Conservation (phyloP, 2,113 vertebrate genomes). For the Trogon surrucura region DNA sequence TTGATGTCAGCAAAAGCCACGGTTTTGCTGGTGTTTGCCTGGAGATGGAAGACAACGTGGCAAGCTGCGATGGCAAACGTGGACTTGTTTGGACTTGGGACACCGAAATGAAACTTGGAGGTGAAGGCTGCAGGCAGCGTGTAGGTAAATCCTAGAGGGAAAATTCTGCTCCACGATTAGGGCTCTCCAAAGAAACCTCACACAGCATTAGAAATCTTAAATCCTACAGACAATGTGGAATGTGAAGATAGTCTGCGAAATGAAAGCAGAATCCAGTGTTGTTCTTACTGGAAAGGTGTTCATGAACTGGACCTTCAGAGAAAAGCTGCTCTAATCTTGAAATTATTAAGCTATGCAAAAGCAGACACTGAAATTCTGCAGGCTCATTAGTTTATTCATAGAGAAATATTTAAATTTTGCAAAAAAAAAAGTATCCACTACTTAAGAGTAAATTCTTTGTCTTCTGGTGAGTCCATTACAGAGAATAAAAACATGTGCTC, state of each 20-base stretch:
- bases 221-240: background rate
- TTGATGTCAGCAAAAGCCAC: background rate
- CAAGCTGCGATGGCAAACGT: rapidly evolving
- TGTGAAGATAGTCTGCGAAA: background rate
- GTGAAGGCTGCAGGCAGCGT: background rate
- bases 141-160: background rate
- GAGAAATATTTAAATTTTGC: background rate
- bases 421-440: background rate
- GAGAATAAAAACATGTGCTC: background rate
- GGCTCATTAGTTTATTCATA: background rate
- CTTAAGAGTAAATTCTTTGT: background rate
- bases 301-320: background rate
- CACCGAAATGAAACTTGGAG: background rate
- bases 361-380: background rate
- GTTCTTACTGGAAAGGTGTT: background rate
- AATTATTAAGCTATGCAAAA: background rate
- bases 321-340: background rate
- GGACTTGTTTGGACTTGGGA: background rate
- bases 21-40: background rate
- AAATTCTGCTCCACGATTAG: background rate
- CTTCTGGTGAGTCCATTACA: background rate
- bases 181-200: background rate
- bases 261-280: background rate
- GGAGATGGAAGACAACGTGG: background rate
- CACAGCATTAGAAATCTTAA: rapidly evolving